phyloP scores from a whole-genome alignment of 2,113 vertebrate genomes.

The Chaenogobius annularis region DNA sequence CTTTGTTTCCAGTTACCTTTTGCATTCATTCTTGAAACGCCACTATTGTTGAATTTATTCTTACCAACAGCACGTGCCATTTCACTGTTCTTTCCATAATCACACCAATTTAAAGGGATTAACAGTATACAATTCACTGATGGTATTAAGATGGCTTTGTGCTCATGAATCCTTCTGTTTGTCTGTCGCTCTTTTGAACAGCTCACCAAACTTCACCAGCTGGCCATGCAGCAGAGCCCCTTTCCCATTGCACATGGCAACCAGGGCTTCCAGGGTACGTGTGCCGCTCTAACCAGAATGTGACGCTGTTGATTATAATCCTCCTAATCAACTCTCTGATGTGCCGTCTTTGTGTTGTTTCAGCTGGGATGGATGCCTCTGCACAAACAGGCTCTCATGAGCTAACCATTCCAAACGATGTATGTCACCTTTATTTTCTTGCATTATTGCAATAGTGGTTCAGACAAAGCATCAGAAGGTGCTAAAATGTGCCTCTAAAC shows the following conservation, averaged over 20 bases:
- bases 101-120: constrained; percentile 34
- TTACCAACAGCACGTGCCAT: constrained; percentile 38
- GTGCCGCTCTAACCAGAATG: constrained; percentile 12
- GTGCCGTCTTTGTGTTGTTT: constrained; percentile 31
- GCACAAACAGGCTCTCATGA: constrained; percentile 98
- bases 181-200: constrained; percentile 51
- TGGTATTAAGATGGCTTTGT: constrained; percentile 2
- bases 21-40: constrained; percentile 44
- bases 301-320: constrained; percentile 29
- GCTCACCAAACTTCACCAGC: constrained; percentile 98
- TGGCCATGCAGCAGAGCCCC: constrained; percentile 97
- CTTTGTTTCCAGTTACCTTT: constrained; percentile 21
- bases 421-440: constrained; percentile 71
- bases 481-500: no score
- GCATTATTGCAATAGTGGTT: no score
- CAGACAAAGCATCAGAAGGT: no score
- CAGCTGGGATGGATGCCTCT: constrained; percentile 93
- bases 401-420: constrained; percentile 99
- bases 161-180: constrained; percentile 29
- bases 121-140: constrained; percentile 20
- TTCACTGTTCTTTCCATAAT: constrained; percentile 60
- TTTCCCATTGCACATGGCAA: constrained; percentile 93
- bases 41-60: constrained; percentile 24
- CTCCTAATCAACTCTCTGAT: constrained; percentile 14
- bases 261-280: constrained; percentile 94